Conservation (phyloP, 2,797 vertebrate genomes). For the Moxostoma hubbsi region DNA sequence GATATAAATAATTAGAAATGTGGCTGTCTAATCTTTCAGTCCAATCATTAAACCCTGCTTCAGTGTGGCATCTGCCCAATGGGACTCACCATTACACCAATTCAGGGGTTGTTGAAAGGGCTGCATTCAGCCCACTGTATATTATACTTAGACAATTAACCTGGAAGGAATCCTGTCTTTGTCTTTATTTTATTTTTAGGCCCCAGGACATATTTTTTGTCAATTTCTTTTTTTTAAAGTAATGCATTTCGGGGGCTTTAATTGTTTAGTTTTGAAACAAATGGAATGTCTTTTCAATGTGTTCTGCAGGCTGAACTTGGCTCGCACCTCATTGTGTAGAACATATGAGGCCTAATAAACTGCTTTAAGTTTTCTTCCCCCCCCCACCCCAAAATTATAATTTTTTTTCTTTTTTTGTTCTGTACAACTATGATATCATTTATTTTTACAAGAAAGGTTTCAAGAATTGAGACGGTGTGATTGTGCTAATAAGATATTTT, state of each 20-base stretch:
- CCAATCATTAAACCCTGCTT: conserved; percentile 45
- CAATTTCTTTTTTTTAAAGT: conserved; percentile 45
- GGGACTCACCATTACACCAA: conserved; percentile 52
- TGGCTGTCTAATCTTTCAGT: conserved; percentile 55
- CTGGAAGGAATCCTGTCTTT: conserved; percentile 42
- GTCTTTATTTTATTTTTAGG: conserved; percentile 22
- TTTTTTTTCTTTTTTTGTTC: conserved; percentile 8
- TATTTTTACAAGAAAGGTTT: conserved; percentile 51
- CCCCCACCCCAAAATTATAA: neutral
- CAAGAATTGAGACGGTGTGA: conserved; percentile 6
- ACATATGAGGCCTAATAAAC: conserved; percentile 30
- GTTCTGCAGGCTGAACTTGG: conserved; percentile 36
- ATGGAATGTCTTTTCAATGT: conserved; percentile 45
- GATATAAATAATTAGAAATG: conserved; percentile 89
- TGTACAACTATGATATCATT: conserved; percentile 17
- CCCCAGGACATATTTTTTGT: conserved; percentile 29
- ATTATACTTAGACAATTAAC: conserved; percentile 57
- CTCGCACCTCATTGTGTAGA: conserved; percentile 25
- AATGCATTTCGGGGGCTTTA: conserved; percentile 40
- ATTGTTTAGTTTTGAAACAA: conserved; percentile 34
- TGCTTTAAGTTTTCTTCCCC: conserved; percentile 23
- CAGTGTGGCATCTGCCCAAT: conserved; percentile 51
- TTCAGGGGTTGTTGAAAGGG: conserved; percentile 50
- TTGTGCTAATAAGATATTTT: conserved; percentile 35
- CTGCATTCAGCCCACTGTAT: conserved; percentile 56